These are phyloP conservation scores for Tachina grossa DNA, from an alignment of 2,888 invertebrate genomes.

Conservation along the genomic window DNA sequence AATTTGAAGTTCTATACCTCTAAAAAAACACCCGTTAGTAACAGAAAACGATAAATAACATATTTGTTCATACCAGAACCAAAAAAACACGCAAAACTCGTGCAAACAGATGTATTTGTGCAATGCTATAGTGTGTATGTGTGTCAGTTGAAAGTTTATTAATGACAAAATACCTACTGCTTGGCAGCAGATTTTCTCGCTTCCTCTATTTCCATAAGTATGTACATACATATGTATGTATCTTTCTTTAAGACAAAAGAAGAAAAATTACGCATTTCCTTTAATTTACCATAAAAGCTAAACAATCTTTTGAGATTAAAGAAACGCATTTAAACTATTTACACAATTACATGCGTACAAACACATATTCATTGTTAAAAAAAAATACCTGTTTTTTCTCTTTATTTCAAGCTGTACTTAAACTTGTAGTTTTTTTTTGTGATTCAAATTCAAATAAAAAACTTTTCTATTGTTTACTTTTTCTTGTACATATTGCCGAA, in stretches of 20 bases:
- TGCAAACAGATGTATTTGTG: too few relatives aligned
- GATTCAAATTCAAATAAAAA: not conserved
- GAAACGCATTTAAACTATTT: slow-evolving; percentile 17
- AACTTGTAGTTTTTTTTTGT: slow-evolving; percentile 6
- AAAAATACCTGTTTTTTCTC: not conserved
- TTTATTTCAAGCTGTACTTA: slow-evolving; percentile 5
- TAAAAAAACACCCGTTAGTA: too few relatives aligned
- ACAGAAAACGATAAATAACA: too few relatives aligned
- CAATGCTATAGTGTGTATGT: too few relatives aligned
- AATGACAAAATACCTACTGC: slow-evolving; percentile 3
- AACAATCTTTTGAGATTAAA: not conserved
- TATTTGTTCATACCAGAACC: too few relatives aligned
- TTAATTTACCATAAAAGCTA: not conserved
- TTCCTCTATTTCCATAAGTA: not conserved
- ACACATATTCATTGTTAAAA: not conserved
- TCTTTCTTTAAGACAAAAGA: slow-evolving; percentile 1
- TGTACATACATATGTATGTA: too few relatives aligned
- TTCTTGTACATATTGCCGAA: not conserved
- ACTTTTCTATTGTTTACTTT: slow-evolving; percentile 1
- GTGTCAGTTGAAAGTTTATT: not conserved
- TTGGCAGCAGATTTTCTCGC: slow-evolving; percentile 27
- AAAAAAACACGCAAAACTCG: too few relatives aligned
- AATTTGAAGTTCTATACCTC: too few relatives aligned
- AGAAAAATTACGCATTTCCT: slow-evolving; percentile 60
- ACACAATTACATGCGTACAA: not conserved